Conservation (phyloP, 2,113 vertebrate species). For the Azemiops feae region DNA sequence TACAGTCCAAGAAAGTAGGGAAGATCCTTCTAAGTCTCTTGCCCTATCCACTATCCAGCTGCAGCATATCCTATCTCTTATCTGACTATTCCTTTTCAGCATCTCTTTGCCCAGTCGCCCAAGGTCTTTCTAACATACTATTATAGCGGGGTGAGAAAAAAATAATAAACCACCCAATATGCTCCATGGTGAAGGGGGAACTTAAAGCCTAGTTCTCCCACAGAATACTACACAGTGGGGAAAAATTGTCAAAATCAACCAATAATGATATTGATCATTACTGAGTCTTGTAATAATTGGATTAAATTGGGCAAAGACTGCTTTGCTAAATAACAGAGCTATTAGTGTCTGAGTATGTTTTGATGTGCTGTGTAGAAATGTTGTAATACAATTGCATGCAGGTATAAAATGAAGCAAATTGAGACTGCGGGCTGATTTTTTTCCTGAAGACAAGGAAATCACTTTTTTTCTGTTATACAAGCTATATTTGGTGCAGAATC, state of each 20-base stretch:
- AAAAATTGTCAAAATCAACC: background rate
- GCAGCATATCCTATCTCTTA: background rate
- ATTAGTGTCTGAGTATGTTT: slow-evolving; percentile 10
- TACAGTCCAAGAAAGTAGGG: background rate
- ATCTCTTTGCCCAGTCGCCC: background rate
- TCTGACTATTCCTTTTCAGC: background rate
- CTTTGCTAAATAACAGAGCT: slow-evolving; percentile 3
- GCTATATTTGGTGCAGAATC: background rate
- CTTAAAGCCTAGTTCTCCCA: background rate
- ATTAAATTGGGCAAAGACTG: slow-evolving; percentile 3
- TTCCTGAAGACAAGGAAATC: background rate
- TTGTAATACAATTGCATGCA: background rate
- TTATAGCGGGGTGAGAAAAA: no score
- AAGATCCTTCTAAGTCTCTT: background rate
- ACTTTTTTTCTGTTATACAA: background rate
- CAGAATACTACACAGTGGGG: background rate
- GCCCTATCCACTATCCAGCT: background rate
- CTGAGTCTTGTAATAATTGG: background rate
- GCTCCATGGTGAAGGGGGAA: no score
- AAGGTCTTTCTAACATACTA: background rate
- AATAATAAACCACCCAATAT: no score
- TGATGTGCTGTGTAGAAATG: background rate
- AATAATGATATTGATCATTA: background rate
- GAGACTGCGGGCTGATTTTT: background rate
- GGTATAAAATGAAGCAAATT: background rate